Percentiles rank a stretch among this genome's conserved stretches.
Evolutionary conservation across 1,140 invertebrate genomes (phyloP).

Genomic region (Bombus consobrinus): DNA sequence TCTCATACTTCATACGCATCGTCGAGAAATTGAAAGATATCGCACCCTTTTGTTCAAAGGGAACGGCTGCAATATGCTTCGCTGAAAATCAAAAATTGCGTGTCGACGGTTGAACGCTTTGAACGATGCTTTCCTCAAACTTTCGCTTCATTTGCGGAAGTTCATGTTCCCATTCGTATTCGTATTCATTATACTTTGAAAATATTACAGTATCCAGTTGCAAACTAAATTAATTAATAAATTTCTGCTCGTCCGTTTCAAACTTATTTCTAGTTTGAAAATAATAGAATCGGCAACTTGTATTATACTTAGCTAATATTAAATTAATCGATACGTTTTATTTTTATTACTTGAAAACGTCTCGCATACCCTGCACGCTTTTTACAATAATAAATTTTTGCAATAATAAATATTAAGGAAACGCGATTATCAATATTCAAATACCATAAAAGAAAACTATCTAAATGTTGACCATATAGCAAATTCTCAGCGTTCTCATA

Average conservation of each 20-base stretch:
- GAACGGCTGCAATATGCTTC: slow-evolving; percentile 22
- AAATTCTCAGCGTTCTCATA: background rate
- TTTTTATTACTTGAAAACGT: no score
- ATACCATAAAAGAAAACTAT: background rate
- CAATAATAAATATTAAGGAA: no score
- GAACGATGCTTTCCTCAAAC: background rate
- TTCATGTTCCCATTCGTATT: background rate
- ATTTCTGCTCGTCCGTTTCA: background rate
- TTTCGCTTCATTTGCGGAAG: background rate
- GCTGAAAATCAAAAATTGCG: slow-evolving; percentile 39
- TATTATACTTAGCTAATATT: background rate
- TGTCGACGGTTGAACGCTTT: background rate
- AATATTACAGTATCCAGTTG: no score
- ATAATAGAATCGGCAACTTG: background rate
- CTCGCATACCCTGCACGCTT: no score
- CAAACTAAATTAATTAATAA: no score
- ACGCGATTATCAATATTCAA: no score
- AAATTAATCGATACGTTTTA: background rate
- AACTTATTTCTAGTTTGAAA: background rate
- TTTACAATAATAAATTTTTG: no score
- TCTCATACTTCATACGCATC: slow-evolving; percentile 72
- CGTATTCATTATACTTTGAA: no score
- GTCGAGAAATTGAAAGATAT: slow-evolving; percentile 75
- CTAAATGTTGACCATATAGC: no score
- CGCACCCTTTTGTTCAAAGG: slow-evolving; percentile 24